phyloP scores from a whole-genome alignment of 2,113 vertebrate species.

The Paradisaea rubra region DNA sequence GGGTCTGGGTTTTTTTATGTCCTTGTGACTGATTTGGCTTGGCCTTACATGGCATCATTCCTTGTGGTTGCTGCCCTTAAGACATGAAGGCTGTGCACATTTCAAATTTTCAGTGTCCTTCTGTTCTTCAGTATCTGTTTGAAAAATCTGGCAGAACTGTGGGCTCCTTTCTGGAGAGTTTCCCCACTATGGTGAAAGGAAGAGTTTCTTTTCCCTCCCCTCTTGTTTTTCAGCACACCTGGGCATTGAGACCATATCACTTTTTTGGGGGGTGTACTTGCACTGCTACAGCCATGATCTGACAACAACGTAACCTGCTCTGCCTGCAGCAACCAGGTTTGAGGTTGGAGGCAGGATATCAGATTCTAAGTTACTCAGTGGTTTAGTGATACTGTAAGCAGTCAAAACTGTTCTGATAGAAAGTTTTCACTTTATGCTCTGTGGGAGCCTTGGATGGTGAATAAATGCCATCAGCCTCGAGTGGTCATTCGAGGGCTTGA shows the following conservation, averaged over 20 bases:
- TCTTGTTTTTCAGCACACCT: neutral
- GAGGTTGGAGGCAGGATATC: neutral
- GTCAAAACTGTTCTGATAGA: neutral
- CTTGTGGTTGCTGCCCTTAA: neutral
- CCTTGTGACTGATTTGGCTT: neutral
- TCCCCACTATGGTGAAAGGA: neutral
- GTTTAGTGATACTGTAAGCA: neutral
- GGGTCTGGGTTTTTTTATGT: conserved; percentile 9
- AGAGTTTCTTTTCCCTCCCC: neutral
- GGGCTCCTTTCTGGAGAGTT: neutral
- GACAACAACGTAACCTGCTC: neutral
- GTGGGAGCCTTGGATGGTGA: neutral
- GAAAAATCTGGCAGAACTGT: neutral
- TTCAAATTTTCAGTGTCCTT: neutral
- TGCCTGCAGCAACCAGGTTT: neutral
- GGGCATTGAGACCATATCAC: neutral
- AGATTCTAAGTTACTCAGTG: neutral
- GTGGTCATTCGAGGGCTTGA: rapidly evolving
- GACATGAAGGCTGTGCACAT: rapidly evolving
- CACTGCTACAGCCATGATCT: neutral
- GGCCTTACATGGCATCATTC: neutral
- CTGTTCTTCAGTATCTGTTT: neutral
- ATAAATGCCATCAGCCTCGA: rapidly evolving
- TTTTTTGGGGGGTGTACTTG: neutral
- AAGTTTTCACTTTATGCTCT: neutral